phyloP scores from a whole-genome alignment of 2,888 invertebrate genomes.

The Agelastica alni region DNA sequence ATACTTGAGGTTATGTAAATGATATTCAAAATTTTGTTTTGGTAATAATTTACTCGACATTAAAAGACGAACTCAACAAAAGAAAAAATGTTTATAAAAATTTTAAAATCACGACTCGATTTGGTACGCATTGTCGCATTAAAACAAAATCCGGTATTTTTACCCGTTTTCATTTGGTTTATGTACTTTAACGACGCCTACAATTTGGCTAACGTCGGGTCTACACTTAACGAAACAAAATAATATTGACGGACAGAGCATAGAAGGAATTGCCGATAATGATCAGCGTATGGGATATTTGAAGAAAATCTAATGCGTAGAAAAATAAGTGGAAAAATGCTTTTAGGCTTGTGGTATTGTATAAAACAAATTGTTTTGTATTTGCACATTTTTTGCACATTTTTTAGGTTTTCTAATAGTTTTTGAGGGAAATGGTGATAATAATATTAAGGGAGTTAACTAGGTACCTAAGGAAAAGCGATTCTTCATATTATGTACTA shows the following conservation, averaged over 20 bases:
- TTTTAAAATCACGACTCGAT: no score
- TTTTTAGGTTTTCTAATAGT: neutral
- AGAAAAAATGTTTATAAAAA: no score
- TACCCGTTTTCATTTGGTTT: slow-evolving; percentile 16
- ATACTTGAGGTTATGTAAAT: no score
- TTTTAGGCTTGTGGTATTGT: slow-evolving; percentile 10
- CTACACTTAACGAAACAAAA: slow-evolving; percentile 11
- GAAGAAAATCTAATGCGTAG: slow-evolving; percentile 18
- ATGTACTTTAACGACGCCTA: slow-evolving; percentile 11
- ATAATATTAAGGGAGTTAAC: no score
- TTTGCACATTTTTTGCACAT: slow-evolving; percentile 7
- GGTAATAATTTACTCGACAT: no score
- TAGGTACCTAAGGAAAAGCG: no score
- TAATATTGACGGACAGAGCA: slow-evolving; percentile 16
- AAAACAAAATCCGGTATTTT: neutral
- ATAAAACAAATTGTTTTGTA: slow-evolving; percentile 16
- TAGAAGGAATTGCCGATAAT: slow-evolving; percentile 16
- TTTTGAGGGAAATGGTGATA: no score
- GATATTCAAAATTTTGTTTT: no score
- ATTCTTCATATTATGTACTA: no score
- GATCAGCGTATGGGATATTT: slow-evolving; percentile 14
- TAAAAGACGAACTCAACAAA: no score
- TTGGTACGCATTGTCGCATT: no score
- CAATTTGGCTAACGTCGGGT: neutral
- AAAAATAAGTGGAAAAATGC: slow-evolving; percentile 19